These are phyloP conservation scores for Prolemur simus DNA, from an alignment of 2,113 vertebrate species.

Conservation along the genomic window DNA sequence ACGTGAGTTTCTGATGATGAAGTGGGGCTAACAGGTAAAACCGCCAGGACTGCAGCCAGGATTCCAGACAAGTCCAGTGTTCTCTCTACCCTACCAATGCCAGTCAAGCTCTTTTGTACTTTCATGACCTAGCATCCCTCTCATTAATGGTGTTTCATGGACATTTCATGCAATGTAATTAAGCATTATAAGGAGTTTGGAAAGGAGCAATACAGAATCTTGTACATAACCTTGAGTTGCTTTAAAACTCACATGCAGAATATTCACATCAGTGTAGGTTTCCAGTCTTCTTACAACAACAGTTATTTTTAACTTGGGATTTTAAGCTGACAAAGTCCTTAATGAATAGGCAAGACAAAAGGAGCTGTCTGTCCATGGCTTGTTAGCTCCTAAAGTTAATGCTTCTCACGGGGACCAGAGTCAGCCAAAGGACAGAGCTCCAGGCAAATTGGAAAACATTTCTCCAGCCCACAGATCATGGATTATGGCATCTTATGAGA, in stretches of 20 bases:
- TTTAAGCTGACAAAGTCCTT: conserved; percentile 65
- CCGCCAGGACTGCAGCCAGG: neutral
- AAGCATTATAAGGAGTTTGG: neutral
- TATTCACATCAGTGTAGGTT: neutral
- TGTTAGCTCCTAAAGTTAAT: conserved; percentile 55
- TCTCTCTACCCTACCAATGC: neutral
- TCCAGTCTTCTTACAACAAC: neutral
- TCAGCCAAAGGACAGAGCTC: conserved; percentile 58
- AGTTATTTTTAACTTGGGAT: conserved; percentile 64
- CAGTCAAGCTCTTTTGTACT: neutral
- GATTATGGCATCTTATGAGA: neutral
- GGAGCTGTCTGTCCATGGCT: conserved; percentile 52
- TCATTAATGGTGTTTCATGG: neutral
- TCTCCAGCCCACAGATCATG: neutral
- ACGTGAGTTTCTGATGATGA: neutral
- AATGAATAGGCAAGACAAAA: conserved; percentile 51
- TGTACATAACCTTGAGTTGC: neutral
- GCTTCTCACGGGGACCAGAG: conserved; percentile 48
- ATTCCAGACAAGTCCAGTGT: neutral
- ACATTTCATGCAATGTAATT: neutral
- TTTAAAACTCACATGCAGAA: conserved; percentile 37
- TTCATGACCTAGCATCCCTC: neutral
- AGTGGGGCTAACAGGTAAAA: neutral
- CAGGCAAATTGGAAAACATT: neutral
- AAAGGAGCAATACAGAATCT: neutral